These are phyloP conservation scores for Danio kyathit DNA, from an alignment of 2,797 vertebrate species.

Conservation along the genomic window DNA sequence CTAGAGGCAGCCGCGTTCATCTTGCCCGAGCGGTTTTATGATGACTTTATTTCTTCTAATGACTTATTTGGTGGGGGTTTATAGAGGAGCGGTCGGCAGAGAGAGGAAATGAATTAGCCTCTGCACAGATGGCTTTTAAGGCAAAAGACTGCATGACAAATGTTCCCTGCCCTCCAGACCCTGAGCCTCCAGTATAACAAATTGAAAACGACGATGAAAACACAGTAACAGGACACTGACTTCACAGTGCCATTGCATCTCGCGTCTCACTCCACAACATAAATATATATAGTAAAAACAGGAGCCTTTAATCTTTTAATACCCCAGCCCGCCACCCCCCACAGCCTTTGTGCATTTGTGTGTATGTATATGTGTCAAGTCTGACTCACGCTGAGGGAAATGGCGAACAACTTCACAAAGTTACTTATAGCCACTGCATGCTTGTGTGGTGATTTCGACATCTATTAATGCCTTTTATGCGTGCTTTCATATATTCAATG, in stretches of 20 bases:
- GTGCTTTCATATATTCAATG: background rate
- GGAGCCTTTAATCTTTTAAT: constrained; percentile 60
- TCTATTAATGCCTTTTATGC: constrained; percentile 16
- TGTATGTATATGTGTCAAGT: constrained; percentile 34
- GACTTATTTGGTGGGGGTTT: constrained; percentile 73
- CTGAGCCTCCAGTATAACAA: constrained; percentile 77
- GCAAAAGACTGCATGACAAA: constrained; percentile 74
- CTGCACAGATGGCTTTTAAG: constrained; percentile 75
- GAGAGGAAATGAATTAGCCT: constrained; percentile 78
- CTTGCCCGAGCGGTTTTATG: constrained; percentile 59
- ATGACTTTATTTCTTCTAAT: constrained; percentile 68
- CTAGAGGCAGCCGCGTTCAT: constrained; percentile 22
- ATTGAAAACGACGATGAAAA: constrained; percentile 64
- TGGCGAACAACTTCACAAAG: constrained; percentile 44
- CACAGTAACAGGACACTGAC: constrained; percentile 74
- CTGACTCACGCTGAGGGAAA: constrained; percentile 61
- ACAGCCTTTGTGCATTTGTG: constrained; percentile 8
- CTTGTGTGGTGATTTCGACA: constrained; percentile 29
- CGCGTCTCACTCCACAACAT: constrained; percentile 53
- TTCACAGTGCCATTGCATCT: constrained; percentile 70
- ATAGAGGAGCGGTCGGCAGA: constrained; percentile 66
- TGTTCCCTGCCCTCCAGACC: constrained; percentile 71
- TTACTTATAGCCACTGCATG: constrained; percentile 30
- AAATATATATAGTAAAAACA: constrained; percentile 62
- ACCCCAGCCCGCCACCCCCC: constrained; percentile 36